These are phyloP conservation scores for Onychorhynchus coronatus DNA, from an alignment of 2,113 vertebrate genomes.

Conservation along the genomic window DNA sequence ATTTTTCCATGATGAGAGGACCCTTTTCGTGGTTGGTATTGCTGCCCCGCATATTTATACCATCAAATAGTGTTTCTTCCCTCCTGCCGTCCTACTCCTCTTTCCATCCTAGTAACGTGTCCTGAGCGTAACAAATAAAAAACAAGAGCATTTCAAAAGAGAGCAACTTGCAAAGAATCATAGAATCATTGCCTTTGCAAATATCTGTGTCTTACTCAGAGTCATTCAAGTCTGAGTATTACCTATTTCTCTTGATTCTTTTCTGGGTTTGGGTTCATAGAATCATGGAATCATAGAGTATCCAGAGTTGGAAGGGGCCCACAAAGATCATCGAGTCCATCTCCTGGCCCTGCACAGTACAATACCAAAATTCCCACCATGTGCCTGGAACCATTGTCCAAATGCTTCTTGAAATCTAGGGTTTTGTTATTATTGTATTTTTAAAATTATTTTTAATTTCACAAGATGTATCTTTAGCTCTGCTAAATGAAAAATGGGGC, in stretches of 20 bases:
- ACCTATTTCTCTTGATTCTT: not conserved
- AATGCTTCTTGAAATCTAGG: not conserved
- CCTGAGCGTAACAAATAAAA: not conserved
- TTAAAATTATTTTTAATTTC: not conserved
- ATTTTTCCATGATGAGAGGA: constrained; percentile 18
- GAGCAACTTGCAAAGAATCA: not conserved
- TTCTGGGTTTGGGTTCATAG: not conserved
- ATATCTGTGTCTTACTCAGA: not conserved
- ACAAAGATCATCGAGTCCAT: not conserved
- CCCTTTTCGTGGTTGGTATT: not conserved
- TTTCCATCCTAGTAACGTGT: not conserved
- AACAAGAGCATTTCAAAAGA: not conserved
- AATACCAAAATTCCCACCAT: not conserved
- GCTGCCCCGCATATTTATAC: not conserved
- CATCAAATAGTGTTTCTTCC: not conserved
- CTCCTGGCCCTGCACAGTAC: not conserved
- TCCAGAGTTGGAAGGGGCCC: not conserved
- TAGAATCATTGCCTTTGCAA: not conserved
- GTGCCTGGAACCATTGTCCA: not conserved
- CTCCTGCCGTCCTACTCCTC: fast-evolving
- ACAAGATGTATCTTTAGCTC: not conserved
- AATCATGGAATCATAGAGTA: not conserved
- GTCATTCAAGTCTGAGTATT: not conserved
- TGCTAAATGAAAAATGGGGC: not conserved
- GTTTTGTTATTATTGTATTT: not conserved